Percentiles rank a stretch among this genome's conserved stretches.
Evolutionary conservation across 2,888 invertebrate genomes (phyloP).

Genomic region (Chrysolina haemoptera): DNA sequence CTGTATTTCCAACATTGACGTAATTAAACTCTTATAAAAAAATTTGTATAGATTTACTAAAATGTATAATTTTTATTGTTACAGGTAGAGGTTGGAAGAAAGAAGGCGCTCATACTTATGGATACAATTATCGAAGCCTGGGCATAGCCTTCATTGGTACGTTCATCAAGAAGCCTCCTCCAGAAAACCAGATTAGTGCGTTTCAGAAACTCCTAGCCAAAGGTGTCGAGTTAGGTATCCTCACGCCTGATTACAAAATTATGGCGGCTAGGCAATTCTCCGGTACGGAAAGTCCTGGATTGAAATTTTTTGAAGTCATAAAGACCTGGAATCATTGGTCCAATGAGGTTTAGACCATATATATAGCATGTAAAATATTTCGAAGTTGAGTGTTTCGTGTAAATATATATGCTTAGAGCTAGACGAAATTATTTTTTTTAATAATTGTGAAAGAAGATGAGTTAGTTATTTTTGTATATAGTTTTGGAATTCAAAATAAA

Average conservation of each 20-base stretch:
- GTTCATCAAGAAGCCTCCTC: conserved; percentile 73
- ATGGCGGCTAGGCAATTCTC: conserved; percentile 79
- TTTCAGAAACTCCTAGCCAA: conserved; percentile 75
- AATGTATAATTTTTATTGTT: neutral
- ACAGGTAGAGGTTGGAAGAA: conserved; percentile 39
- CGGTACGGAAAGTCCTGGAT: conserved; percentile 80
- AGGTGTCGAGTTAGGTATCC: conserved; percentile 76
- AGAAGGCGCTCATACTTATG: conserved; percentile 75
- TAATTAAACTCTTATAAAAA: too few relatives aligned
- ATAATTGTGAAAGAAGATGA: neutral
- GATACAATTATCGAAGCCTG: conserved; percentile 78
- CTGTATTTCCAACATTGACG: too few relatives aligned
- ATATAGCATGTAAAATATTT: neutral
- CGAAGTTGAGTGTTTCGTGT: neutral
- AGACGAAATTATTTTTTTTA: neutral
- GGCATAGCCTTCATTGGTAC: conserved; percentile 84
- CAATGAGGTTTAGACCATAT: conserved; percentile 11
- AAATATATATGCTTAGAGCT: neutral
- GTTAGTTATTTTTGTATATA: neutral
- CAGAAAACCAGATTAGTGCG: conserved; percentile 74
- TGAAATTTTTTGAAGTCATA: conserved; percentile 76
- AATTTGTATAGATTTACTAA: too few relatives aligned
- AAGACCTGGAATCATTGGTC: conserved; percentile 79
- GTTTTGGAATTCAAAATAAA: too few relatives aligned
- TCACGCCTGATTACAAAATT: conserved; percentile 77